Conservation (phyloP, 2,888 invertebrate genomes). For the Blomia tropicalis region DNA sequence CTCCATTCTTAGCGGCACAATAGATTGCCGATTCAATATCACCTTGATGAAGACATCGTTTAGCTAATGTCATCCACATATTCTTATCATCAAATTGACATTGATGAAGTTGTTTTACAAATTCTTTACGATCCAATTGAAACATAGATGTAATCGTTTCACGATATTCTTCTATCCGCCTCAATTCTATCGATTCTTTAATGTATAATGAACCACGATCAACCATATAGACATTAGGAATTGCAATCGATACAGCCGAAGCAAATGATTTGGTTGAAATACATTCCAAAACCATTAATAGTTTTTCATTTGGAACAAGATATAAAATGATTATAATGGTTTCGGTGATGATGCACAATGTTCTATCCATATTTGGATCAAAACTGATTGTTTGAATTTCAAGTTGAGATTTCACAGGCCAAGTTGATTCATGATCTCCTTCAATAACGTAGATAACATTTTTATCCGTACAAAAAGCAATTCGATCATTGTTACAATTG, state of each 20-base stretch:
- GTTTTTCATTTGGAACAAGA: background rate
- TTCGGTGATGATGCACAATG: background rate
- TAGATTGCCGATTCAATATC: slow-evolving; percentile 24
- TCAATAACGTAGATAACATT: background rate
- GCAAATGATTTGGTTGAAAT: background rate
- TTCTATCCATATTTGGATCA: background rate
- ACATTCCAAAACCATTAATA: background rate
- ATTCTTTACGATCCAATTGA: background rate
- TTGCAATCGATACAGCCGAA: background rate
- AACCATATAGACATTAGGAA: background rate
- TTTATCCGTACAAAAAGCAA: background rate
- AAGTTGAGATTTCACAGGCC: background rate
- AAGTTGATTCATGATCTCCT: background rate
- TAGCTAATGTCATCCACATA: slow-evolving; percentile 25
- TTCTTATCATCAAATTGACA: slow-evolving; percentile 18
- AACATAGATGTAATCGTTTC: background rate
- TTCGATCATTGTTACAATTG: background rate
- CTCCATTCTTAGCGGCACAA: slow-evolving; percentile 25
- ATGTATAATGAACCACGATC: background rate
- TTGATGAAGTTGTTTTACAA: background rate
- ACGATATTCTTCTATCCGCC: background rate
- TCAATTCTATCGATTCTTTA: background rate
- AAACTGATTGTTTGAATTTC: background rate
- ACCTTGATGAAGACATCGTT: slow-evolving; percentile 19
- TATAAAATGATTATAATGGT: background rate